Base-by-base conservation (phyloP, 2,888 invertebrate species). In the Ptychoptera albimana region DNA sequence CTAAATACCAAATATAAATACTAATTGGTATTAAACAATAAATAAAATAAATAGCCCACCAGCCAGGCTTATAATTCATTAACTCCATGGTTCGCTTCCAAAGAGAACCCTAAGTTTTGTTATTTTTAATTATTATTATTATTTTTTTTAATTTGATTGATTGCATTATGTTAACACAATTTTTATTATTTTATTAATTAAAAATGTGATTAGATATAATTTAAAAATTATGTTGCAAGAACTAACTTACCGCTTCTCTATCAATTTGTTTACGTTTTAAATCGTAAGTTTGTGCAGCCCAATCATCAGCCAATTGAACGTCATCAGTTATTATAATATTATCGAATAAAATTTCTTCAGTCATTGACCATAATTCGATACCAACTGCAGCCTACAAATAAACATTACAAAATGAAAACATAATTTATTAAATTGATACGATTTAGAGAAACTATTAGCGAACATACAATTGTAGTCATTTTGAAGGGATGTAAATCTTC, bases 331-430 rank as follows among this genome's bases (percentile, higher is more conserved):
- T 73, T 48, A 98, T 70, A 45, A 98, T 72, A 68, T 97, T 97
- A 69, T 98, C 98, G 68, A 98, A 98, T 46, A 92, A 69, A 54
- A 98, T 86, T 56, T 79, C 75, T 49, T 87, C 83, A 0, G 92
- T 89, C 92, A 98, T 97, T 6, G 97, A 93, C 98, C 98, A 98
- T 50, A 98, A 69, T 65, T 98, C 98, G 61, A 98, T 80, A 13
- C 97, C 98, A 45, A 98, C 72, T 14, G 96, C 93, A 58, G 76
- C 74, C 93, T 93, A 59, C 14, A 63, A 61, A 48, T 42, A 11
- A n/a, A 39, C 13, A 31, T 30, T n/a, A 37, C 23, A 39, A 41
- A 36, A 36, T 2, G 5, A 36, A 36, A 12, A 13, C 8, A 13
- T 12, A 12, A 11, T n/a, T n/a, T n/a, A n/a, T n/a, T n/a, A n/a